Conservation (phyloP, 2,113 vertebrate genomes). For the Anarhynchus alexandrinus region DNA sequence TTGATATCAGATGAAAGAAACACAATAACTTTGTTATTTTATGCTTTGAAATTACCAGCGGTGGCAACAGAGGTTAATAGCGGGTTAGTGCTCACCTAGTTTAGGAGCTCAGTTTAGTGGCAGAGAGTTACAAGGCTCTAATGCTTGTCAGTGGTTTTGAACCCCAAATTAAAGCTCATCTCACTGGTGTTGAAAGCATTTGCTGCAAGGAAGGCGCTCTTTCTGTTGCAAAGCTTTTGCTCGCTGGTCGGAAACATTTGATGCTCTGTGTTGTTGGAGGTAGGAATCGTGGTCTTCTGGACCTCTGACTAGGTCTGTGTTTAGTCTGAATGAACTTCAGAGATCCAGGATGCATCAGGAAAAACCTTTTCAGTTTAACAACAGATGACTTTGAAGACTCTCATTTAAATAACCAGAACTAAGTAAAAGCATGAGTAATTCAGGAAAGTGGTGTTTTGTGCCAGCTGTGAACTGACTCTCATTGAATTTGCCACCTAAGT, state of each 20-base stretch:
- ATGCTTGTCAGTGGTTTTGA: background rate
- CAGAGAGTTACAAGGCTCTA: background rate
- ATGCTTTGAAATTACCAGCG: background rate
- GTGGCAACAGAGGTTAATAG: background rate
- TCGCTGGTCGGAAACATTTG: accelerated
- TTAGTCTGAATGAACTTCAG: background rate
- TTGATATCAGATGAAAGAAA: background rate
- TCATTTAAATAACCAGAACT: background rate
- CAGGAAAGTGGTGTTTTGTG: background rate
- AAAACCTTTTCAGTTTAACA: background rate
- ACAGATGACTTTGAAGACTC: background rate
- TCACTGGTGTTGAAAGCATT: accelerated
- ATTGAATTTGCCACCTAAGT: background rate
- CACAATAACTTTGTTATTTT: background rate
- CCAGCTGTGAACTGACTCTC: background rate
- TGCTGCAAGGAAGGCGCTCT: accelerated
- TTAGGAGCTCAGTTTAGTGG: background rate
- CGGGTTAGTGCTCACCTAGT: background rate
- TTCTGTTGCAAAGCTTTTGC: background rate
- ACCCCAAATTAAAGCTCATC: background rate
- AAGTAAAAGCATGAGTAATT: background rate
- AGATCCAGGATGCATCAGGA: background rate
- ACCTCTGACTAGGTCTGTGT: background rate
- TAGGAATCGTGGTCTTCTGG: background rate
- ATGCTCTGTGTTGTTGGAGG: accelerated